phyloP scores from a whole-genome alignment of 2,888 invertebrate species.

The Lucinisca nassula region DNA sequence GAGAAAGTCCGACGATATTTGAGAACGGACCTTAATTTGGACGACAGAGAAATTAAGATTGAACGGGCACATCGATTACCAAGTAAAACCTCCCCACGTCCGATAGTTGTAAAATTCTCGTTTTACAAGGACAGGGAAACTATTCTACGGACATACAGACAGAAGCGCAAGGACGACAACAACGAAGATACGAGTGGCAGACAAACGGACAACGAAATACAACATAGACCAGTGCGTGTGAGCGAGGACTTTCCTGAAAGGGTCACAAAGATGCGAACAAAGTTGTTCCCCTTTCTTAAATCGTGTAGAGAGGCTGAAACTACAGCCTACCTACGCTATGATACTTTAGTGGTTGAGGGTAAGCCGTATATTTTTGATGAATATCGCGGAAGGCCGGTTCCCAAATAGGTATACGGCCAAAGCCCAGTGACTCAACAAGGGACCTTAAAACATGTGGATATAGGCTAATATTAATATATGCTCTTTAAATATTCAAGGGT shows the following conservation, averaged over 20 bases:
- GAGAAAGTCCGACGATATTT: neutral
- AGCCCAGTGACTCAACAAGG: no score
- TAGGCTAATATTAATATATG: neutral
- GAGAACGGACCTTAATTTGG: neutral
- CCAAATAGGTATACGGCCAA: neutral
- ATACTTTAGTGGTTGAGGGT: neutral
- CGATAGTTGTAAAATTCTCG: neutral
- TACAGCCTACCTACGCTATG: neutral
- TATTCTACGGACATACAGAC: neutral
- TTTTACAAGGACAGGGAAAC: constrained; percentile 8
- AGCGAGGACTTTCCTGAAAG: neutral
- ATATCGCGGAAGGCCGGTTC: neutral
- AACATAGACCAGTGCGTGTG: neutral
- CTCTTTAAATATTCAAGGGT: constrained; percentile 2
- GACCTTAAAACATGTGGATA: no score
- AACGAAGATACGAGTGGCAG: neutral
- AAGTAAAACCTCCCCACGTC: neutral
- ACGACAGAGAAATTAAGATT: neutral
- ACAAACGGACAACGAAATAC: neutral
- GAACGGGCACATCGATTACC: neutral
- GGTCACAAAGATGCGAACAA: neutral
- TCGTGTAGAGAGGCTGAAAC: neutral
- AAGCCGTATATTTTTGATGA: neutral
- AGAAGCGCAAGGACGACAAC: neutral
- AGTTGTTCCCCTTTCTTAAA: neutral